Evolutionary conservation across 2,888 invertebrate species (phyloP).

Genomic region (Criorhina ranunculi): DNA sequence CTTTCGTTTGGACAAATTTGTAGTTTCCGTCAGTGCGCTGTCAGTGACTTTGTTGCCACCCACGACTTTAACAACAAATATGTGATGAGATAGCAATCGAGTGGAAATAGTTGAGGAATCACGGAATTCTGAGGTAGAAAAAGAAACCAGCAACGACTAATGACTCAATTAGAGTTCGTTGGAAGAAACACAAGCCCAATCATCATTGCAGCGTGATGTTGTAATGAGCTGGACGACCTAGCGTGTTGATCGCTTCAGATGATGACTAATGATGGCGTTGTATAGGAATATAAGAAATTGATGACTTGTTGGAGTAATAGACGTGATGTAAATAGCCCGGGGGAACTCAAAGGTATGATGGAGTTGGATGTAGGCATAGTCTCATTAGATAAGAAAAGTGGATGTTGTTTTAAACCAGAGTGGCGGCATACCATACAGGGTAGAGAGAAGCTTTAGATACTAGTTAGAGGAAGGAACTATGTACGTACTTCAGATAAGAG

Average conservation of each 20-base stretch:
- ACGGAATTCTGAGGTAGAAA: conserved; percentile 55
- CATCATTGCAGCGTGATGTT: conserved; percentile 36
- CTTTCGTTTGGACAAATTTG: conserved; percentile 39
- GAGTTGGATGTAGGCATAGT: not conserved
- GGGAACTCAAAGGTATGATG: not conserved
- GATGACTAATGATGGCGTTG: conserved; percentile 47
- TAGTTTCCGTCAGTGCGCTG: conserved; percentile 45
- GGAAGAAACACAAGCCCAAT: conserved; percentile 39
- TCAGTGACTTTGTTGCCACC: conserved; percentile 39
- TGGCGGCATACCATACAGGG: too few species aligned
- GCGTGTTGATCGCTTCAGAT: conserved; percentile 4
- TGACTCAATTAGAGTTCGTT: conserved; percentile 67
- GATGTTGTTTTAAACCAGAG: too few species aligned
- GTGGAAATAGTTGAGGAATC: conserved; percentile 43
- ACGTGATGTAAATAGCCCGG: conserved; percentile 20
- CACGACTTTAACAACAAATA: conserved; percentile 28
- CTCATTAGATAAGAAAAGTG: not conserved
- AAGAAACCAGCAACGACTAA: conserved; percentile 52
- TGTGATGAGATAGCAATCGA: conserved; percentile 28
- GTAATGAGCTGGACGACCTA: conserved; percentile 48
- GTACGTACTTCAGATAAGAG: too few species aligned
- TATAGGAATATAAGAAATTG: not conserved
- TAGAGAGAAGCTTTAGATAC: too few species aligned
- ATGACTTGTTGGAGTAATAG: conserved; percentile 20
- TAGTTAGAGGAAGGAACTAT: too few species aligned